Conservation (phyloP, 2,113 vertebrate genomes). For the Perca fluviatilis region DNA sequence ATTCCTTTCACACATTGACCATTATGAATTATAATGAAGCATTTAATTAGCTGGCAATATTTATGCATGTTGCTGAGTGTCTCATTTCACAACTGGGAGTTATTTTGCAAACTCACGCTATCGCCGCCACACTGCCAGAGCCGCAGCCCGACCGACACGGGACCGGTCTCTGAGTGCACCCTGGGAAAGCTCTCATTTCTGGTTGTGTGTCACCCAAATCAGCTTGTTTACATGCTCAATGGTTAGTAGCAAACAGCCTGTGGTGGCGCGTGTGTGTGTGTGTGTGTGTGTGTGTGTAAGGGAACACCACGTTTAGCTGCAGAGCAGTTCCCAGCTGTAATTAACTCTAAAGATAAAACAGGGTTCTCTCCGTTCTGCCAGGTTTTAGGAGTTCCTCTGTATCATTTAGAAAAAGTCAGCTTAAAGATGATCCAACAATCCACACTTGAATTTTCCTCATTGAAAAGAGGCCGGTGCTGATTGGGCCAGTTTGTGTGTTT, state of each 20-base stretch:
- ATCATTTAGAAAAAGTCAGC: slow-evolving; percentile 1
- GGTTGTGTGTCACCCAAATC: slow-evolving; percentile 49
- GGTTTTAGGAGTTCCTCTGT: slow-evolving; percentile 34
- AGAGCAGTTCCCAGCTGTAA: slow-evolving; percentile 52
- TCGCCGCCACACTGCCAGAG: slow-evolving; percentile 20
- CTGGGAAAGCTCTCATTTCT: slow-evolving; percentile 54
- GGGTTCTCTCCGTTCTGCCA: slow-evolving; percentile 25
- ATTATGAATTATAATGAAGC: slow-evolving; percentile 23
- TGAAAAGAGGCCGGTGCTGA: too few relatives aligned
- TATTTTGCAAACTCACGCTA: slow-evolving; percentile 53
- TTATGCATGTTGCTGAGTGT: slow-evolving; percentile 19
- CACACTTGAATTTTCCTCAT: too few relatives aligned
- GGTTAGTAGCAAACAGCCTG: slow-evolving; percentile 59
- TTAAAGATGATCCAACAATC: slow-evolving; percentile 1
- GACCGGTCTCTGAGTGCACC: slow-evolving; percentile 8
- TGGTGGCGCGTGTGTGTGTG: slow-evolving; percentile 16
- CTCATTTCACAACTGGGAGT: slow-evolving; percentile 45
- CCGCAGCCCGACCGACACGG: slow-evolving; percentile 26
- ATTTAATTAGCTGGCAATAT: slow-evolving; percentile 11
- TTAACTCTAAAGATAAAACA: slow-evolving; percentile 62
- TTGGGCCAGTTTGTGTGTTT: too few relatives aligned
- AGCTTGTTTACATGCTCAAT: slow-evolving; percentile 53
- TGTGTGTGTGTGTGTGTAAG: slow-evolving; percentile 29
- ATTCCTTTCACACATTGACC: slow-evolving; percentile 22
- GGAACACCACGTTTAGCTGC: slow-evolving; percentile 52